These are phyloP conservation scores for Glyphotaelius pellucidus DNA, from an alignment of 2,888 invertebrate species.

Conservation along the genomic window DNA sequence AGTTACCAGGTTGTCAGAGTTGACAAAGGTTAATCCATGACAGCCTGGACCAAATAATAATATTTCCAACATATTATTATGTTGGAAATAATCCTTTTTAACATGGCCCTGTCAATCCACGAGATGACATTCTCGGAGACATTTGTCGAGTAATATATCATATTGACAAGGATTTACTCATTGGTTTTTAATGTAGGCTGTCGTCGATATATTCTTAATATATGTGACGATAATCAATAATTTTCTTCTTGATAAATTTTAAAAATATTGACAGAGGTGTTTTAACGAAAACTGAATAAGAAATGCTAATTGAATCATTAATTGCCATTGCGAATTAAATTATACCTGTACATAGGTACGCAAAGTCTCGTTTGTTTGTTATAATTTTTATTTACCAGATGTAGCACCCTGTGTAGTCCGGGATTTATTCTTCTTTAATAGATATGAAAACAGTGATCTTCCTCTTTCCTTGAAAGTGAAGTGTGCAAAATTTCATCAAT, in stretches of 20 bases:
- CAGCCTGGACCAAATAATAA: background rate
- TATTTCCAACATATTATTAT: background rate
- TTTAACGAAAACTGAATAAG: background rate
- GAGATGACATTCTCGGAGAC: background rate
- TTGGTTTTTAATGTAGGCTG: background rate
- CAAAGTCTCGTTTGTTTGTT: background rate
- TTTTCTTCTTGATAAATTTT: background rate
- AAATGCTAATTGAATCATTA: background rate
- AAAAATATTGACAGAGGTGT: background rate
- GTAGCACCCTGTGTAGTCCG: too few species aligned
- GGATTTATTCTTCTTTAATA: too few species aligned
- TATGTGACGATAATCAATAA: background rate
- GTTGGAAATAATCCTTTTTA: background rate
- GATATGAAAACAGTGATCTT: too few species aligned
- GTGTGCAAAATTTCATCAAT: too few species aligned
- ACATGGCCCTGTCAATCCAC: constrained; percentile 2
- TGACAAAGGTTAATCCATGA: constrained; percentile 21
- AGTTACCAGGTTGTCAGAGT: background rate
- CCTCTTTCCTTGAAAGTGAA: too few species aligned
- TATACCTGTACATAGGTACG: background rate
- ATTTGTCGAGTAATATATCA: background rate
- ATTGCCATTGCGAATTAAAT: background rate
- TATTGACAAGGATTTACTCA: background rate
- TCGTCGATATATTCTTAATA: background rate
- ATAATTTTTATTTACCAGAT: too few species aligned